A percentile compares a stretch with the other conserved stretches of the same genome.
phyloP scores from a whole-genome alignment of 64 coral and sea anemone genomes.

The Montipora capricornis region DNA sequence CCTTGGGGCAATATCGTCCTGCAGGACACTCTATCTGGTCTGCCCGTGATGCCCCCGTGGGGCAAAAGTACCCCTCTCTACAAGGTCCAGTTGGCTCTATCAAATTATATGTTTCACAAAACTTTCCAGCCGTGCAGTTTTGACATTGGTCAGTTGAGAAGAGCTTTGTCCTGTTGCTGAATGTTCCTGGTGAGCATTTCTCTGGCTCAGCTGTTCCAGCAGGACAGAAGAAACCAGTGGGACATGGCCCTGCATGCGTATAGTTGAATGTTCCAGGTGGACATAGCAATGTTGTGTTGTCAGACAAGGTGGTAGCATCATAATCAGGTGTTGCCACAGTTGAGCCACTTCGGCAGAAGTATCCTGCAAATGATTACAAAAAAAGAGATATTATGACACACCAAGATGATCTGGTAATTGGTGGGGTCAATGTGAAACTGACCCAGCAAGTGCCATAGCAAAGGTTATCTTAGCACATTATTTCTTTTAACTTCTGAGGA shows the following conservation, averaged over 20 bases:
- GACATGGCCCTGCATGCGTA: constrained; percentile 94
- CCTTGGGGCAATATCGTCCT: constrained; percentile 76
- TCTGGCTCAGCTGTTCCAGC: constrained; percentile 81
- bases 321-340: constrained; percentile 87
- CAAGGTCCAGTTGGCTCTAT: constrained; percentile 71
- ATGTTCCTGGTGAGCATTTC: constrained; percentile 95
- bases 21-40: constrained; percentile 89
- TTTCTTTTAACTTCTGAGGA: too few species aligned
- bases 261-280: constrained; percentile 95
- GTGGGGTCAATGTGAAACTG: too few species aligned
- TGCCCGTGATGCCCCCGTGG: constrained; percentile 68
- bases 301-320: not conserved
- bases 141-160: constrained; percentile 79
- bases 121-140: constrained; percentile 92
- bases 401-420: not conserved
- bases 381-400: not conserved
- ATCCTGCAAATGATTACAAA: constrained; percentile 59
- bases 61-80: constrained; percentile 89
- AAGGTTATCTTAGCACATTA: too few species aligned
- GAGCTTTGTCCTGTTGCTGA: constrained; percentile 82
- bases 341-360: constrained; percentile 94
- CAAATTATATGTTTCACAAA: constrained; percentile 83
- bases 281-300: constrained; percentile 79
- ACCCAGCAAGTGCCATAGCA: too few species aligned
- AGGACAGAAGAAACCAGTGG: constrained; percentile 86